Evolutionary conservation across 2,113 vertebrate species (phyloP).

Genomic region (Semicossyphus pulcher): DNA sequence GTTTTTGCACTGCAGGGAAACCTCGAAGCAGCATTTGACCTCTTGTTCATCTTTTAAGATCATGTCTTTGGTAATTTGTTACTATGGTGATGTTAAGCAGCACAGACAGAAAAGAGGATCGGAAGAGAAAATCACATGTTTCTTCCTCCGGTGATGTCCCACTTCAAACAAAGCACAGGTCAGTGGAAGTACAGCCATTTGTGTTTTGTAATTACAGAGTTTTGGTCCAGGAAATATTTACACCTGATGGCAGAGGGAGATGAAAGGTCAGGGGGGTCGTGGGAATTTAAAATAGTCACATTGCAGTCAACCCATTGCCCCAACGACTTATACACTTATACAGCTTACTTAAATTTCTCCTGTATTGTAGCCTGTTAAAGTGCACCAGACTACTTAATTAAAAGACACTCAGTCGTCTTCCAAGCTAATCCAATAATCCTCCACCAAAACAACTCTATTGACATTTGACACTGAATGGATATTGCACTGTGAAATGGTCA

Average conservation of each 20-base stretch:
- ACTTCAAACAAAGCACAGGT: conserved; percentile 1
- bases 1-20: background rate
- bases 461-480: no score
- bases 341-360: no score
- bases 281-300: no score
- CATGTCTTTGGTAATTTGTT: conserved; percentile 6
- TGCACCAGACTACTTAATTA: no score
- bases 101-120: conserved; percentile 28
- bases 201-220: background rate
- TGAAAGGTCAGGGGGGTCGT: background rate
- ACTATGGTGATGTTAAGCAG: conserved; percentile 29
- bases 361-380: no score
- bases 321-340: no score
- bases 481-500: no score
- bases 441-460: no score
- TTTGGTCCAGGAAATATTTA: background rate
- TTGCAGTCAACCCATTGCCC: no score
- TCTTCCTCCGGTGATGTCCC: conserved; percentile 15
- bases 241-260: background rate
- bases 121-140: conserved; percentile 13
- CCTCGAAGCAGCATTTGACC: conserved; percentile 49
- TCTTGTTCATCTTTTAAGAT: conserved; percentile 32
- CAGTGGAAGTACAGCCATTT: background rate
- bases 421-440: no score
- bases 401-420: no score